Base-by-base conservation (phyloP, 2,797 vertebrate species). In the Graptemys geographica region DNA sequence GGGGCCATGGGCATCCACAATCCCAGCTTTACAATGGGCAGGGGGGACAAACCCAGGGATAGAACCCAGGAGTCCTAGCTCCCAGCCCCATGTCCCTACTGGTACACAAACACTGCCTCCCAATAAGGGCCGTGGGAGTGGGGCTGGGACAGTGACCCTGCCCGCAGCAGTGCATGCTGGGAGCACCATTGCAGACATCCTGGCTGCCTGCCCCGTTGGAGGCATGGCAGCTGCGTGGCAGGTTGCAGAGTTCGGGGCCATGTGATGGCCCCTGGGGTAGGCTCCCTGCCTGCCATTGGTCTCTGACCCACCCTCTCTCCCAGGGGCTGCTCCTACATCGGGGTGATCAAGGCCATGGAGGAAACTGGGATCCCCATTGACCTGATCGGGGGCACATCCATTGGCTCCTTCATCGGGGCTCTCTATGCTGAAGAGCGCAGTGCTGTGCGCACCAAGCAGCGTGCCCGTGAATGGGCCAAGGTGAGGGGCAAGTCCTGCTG, bases 281-380 rank as follows among this genome's bases (percentile, higher is more conserved):
- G 19, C 8, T 37, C n/a, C n/a, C 33, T 37, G n/a, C 62, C 18
- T n/a, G 33, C 65, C 19, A 37, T 23, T 37, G 65, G 65, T 19
- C 12, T 21, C 11, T 76, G 53, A 69, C 25, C 2, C 23, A 65
- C 5, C 59, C 55, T 88, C 1, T 4, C 11, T 2, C 1, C 6
- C 97, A 99, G 99, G 97, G 99, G 99, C 93, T 99, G 99, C 97
- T 99, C 99, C 4, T 99, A 99, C 95, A 99, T 41, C 5, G 99
- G 99, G 33, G 98, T 99, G 82, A 99, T 99, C 96, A 99, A 99
- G 95, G 99, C 99, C 8, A 98, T 99, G 98, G 99, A 99, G 97
- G 99, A 99, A 97, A 98, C 98, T 0, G 99, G 99, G 62, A 99
- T 99, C 96, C 99, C 99, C 25, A 99, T 99, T 3, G 99, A 99